Evolutionary conservation across 1,140 invertebrate genomes (phyloP), one percentile per base, ranked within the genome.

Genomic region (Heterodera carotae): DNA sequence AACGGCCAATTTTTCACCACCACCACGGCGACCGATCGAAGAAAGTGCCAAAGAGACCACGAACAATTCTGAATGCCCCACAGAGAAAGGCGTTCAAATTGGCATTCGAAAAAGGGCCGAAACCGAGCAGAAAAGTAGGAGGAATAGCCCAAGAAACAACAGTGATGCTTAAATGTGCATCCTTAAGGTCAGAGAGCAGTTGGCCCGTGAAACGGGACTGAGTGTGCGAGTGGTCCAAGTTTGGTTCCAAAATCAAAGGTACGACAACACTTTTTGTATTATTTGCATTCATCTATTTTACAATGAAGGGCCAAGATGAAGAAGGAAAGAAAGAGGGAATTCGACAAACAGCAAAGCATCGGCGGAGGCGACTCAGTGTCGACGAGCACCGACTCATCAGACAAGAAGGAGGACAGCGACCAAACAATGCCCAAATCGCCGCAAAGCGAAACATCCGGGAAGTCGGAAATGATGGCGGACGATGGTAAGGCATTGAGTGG

Each of bases 221-320:
- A 98, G 94, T 87, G 95, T 98, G 0, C 90, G 96, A 84, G 96
- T 98, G 0, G 96, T 98, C 0, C 96, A 99, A 89, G 96, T 99
- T 0, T 99, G 96, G 96, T 99, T 98, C 89, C 95, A 98, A 89
- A 98, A 98, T 88, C 93, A 94, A 87, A 89, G 96, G 76, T 95
- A 95, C n/a, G 97, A 97, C 89, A 96, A 97, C 12, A 10, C 15
- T 4, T 10, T 1, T 18, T 25, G 27, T 0, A 10, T 2, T 6
- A 73, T 12, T 62, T 7, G 39, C 39, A 7, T 12, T 7, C 4
- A 15, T 22, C 31, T 60, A 18, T 29, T 62, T 74, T 29, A 2
- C 15, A 56, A 29, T 72, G 22, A 48, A 74, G 71, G 33, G 71
- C 71, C n/a, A 74, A 74, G 33, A 74, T 74, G 56, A 74, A 74